A percentile compares a stretch with the other conserved stretches of the same genome.
phyloP scores from a whole-genome alignment of 1,140 invertebrate genomes.

The Mactra quadrangularis region DNA sequence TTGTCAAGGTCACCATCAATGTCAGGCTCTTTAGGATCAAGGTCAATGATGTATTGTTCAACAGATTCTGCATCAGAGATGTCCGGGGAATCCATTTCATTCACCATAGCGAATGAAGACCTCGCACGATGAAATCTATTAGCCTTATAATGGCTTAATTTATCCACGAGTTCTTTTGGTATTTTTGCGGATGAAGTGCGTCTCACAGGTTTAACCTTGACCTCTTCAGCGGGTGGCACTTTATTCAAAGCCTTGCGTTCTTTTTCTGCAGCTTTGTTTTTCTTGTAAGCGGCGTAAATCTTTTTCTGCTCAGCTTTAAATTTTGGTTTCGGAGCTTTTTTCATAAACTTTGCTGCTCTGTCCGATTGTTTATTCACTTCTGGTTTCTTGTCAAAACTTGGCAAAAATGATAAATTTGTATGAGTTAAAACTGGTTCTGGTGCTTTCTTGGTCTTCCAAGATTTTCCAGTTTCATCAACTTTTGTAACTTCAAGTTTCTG shows the following conservation, averaged over 20 bases:
- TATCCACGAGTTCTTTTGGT: slow-evolving; percentile 26
- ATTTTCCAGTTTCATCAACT: neutral
- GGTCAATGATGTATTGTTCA: neutral
- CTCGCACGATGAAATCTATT: slow-evolving; percentile 6
- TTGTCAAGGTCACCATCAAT: neutral
- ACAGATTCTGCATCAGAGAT: neutral
- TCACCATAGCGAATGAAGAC: slow-evolving; percentile 18
- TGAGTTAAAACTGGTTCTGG: neutral
- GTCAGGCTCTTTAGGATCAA: too few relatives aligned
- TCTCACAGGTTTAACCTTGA: neutral
- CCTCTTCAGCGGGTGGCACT: too few relatives aligned
- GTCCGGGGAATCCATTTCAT: neutral
- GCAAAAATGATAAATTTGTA: neutral
- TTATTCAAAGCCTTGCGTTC: too few relatives aligned
- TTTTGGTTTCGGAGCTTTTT: neutral
- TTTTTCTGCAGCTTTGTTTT: neutral
- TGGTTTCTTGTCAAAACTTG: neutral
- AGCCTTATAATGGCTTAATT: slow-evolving; percentile 2
- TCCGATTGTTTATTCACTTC: too few relatives aligned
- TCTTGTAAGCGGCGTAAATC: slow-evolving; percentile 19
- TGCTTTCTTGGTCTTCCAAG: neutral
- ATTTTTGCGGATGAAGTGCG: slow-evolving; percentile 42
- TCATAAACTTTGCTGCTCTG: too few relatives aligned
- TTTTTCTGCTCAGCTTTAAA: neutral
- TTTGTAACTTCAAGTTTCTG: too few relatives aligned